phyloP scores from a whole-genome alignment of 2,888 invertebrate genomes.

The Busseola fusca region DNA sequence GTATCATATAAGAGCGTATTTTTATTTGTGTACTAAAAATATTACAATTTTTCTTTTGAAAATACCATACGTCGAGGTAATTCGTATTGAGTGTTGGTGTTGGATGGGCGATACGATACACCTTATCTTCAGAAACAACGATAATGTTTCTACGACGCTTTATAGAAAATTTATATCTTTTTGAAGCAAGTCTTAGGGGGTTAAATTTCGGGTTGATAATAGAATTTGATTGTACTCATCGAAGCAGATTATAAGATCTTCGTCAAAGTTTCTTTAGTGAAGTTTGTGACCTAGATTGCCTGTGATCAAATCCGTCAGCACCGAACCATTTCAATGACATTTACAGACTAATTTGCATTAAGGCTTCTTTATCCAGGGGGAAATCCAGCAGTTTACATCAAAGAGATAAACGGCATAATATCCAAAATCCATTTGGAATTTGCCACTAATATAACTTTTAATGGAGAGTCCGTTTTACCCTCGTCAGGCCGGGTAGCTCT shows the following conservation, averaged over 20 bases:
- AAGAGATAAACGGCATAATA: conserved; percentile 53
- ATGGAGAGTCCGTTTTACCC: conserved; percentile 67
- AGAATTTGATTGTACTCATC: neutral
- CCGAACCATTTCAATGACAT: conserved; percentile 3
- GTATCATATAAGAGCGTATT: conserved; percentile 9
- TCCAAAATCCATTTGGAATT: conserved; percentile 69
- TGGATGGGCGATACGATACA: conserved; percentile 1
- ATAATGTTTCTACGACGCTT: neutral
- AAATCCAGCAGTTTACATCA: conserved; percentile 31
- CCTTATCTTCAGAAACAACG: neutral
- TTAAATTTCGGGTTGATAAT: neutral
- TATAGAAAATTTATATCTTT: neutral
- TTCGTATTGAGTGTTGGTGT: neutral
- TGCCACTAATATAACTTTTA: conserved; percentile 74
- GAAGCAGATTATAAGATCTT: neutral
- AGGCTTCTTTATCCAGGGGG: conserved; percentile 39
- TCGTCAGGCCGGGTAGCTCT: conserved; percentile 60
- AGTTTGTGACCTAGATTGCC: neutral
- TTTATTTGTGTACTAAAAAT: conserved; percentile 20
- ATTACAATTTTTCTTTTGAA: conserved; percentile 7
- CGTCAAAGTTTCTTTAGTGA: neutral
- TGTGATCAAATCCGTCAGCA: neutral
- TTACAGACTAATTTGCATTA: conserved; percentile 11
- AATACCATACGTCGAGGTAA: neutral
- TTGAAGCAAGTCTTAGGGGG: too few species aligned